Conservation (phyloP, 37 sponge, comb jelly and placozoan genomes). For the Diacarnus erythraeanus region DNA sequence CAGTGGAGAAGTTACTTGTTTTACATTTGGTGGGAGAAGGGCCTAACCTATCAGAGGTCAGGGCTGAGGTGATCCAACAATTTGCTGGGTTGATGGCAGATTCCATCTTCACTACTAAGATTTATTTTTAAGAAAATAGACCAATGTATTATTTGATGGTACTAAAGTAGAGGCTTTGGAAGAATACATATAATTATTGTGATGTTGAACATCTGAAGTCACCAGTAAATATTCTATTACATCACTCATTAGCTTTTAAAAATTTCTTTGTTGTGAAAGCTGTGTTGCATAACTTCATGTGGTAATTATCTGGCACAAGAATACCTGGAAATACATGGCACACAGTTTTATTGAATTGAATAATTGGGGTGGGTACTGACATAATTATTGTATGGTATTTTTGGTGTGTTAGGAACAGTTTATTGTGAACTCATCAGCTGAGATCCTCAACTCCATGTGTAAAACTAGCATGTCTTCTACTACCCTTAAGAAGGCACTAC, state of each 20-base stretch:
- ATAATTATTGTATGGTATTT: background rate
- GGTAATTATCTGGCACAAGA: too few species aligned
- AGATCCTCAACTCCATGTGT: slow-evolving; percentile 29
- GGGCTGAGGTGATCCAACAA: slow-evolving; percentile 18
- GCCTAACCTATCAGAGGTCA: background rate
- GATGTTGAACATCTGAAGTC: too few species aligned
- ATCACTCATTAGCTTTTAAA: too few species aligned
- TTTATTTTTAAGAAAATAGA: too few species aligned
- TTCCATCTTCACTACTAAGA: slow-evolving; percentile 42
- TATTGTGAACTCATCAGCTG: slow-evolving; percentile 36
- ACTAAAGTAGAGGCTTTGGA: too few species aligned
- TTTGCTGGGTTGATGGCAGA: slow-evolving; percentile 53
- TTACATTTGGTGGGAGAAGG: slow-evolving; percentile 43
- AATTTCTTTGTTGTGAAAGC: too few species aligned
- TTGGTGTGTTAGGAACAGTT: slow-evolving; percentile 58
- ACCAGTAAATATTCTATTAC: too few species aligned
- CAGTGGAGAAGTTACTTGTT: slow-evolving; percentile 70
- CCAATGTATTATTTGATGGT: too few species aligned
- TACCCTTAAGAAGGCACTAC: slow-evolving; percentile 43
- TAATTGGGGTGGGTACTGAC: background rate
- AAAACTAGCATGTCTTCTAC: slow-evolving; percentile 34
- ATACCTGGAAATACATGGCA: too few species aligned
- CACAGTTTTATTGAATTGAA: too few species aligned
- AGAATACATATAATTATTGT: too few species aligned
- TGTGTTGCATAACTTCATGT: too few species aligned